Base-by-base conservation (phyloP, 2,888 invertebrate genomes). In the Neuroscelio doddi region DNA sequence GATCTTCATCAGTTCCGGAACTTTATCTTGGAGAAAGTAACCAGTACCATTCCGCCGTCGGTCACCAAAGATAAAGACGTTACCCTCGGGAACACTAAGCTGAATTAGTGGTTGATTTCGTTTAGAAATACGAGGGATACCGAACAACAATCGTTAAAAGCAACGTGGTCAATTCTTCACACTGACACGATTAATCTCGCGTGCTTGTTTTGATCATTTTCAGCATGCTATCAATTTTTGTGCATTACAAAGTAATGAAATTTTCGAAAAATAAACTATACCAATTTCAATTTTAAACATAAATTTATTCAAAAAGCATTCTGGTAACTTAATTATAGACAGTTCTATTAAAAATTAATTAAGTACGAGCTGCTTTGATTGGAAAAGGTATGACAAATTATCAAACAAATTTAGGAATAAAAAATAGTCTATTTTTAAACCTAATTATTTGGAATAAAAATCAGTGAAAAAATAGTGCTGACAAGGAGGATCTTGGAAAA, bases 81-180 rank as follows among this genome's bases (percentile, higher is more conserved):
- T 45, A 34, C 67, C 64, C 64, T 34, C 12, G 69, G 67, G 69
- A 63, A 46, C 64, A 64, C 67, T 67, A 59, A 69, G 64, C 56
- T 62, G 69, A 69, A 69, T 69, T 68, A 69, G 69, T 64, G 67
- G 67, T 58, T 68, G 67, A 69, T 69, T 69, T 62, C 50, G 64
- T 30, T 17, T 57, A 15, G 38, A 41, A n/a, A 16, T 41, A 41
- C 16, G 26, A 10, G 41, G 26, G 24, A 41, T n/a, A 21, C 21
- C 41, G 41, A 38, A 17, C 8, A 38, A 9, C 38, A 16, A 38
- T 38, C 9, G 38, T 24, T 24, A 12, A 41, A 24, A 41, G 24
- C 41, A 10, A 41, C 41, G n/a, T n/a, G n/a, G 24, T 41, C 8
- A 41, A 41, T 41, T 41, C 24, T 5, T 24, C 24, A 24, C 24